phyloP scores from a whole-genome alignment of 2,113 vertebrate genomes.

The Thomomys bottae region DNA sequence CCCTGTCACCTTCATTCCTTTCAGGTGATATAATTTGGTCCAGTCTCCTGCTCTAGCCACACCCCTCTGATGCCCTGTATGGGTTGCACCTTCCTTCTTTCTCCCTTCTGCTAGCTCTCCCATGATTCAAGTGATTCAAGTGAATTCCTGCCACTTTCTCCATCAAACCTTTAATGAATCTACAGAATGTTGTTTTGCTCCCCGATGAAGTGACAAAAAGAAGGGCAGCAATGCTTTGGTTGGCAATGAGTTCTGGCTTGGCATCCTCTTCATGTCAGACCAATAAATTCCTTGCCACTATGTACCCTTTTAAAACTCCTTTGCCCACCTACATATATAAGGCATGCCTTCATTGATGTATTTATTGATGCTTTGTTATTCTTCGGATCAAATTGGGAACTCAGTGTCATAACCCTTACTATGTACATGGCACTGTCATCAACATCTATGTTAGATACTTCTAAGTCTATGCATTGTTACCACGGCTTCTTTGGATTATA shows the following conservation, averaged over 20 bases:
- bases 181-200: neutral
- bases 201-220: neutral
- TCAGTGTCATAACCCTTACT: neutral
- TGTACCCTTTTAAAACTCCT: neutral
- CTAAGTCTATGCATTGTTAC: neutral
- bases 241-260: no score
- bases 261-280: neutral
- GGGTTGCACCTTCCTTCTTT: neutral
- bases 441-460: neutral
- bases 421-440: neutral
- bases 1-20: neutral
- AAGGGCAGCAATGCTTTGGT: neutral
- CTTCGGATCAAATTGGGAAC: neutral
- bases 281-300: accelerated
- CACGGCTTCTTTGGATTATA: neutral
- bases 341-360: neutral
- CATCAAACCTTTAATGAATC: neutral
- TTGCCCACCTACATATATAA: neutral
- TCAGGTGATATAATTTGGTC: neutral
- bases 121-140: neutral
- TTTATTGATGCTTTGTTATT: neutral
- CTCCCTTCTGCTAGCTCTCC: neutral
- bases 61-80: neutral
- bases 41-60: neutral
- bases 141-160: neutral